A percentile compares a stretch with the other conserved stretches of the same genome.
phyloP scores from a whole-genome alignment of 2,888 invertebrate genomes.

The Heliconius aoede region DNA sequence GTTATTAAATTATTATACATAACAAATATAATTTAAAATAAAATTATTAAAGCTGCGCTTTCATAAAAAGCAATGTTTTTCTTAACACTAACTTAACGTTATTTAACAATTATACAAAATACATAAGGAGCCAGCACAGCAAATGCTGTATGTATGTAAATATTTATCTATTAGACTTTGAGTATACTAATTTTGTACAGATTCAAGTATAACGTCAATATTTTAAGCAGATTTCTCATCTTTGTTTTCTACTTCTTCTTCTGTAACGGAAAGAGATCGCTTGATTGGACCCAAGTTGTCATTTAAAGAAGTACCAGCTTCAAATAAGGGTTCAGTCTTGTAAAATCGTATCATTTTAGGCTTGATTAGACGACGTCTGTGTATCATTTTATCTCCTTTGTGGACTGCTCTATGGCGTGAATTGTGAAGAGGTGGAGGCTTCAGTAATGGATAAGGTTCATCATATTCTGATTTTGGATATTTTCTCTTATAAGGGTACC shows the following conservation, averaged over 20 bases:
- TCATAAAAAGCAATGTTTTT: conserved; percentile 1
- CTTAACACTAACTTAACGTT: neutral
- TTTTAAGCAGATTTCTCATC: conserved; percentile 43
- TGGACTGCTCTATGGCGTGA: conserved; percentile 57
- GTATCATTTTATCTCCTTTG: conserved; percentile 59
- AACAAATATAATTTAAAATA: conserved; percentile 9
- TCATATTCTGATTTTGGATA: conserved; percentile 65
- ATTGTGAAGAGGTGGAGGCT: conserved; percentile 72
- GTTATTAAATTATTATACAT: neutral
- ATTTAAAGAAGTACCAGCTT: conserved; percentile 60
- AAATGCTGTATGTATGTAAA: neutral
- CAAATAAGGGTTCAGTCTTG: conserved; percentile 71
- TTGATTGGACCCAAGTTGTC: conserved; percentile 61
- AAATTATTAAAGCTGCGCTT: conserved; percentile 25
- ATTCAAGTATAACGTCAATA: neutral
- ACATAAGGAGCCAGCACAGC: neutral
- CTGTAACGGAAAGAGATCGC: conserved; percentile 63
- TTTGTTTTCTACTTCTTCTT: conserved; percentile 60
- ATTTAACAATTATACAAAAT: neutral
- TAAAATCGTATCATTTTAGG: conserved; percentile 64
- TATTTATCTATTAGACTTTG: neutral
- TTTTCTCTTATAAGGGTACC: conserved; percentile 64
- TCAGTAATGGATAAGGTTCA: conserved; percentile 76
- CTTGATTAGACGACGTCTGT: conserved; percentile 65
- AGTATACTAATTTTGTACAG: conserved; percentile 26